Percentiles rank a stretch among this genome's conserved stretches.
These are phyloP conservation scores for Scaptomyza montana DNA, from an alignment of 1,140 invertebrate genomes.

Conservation along the genomic window DNA sequence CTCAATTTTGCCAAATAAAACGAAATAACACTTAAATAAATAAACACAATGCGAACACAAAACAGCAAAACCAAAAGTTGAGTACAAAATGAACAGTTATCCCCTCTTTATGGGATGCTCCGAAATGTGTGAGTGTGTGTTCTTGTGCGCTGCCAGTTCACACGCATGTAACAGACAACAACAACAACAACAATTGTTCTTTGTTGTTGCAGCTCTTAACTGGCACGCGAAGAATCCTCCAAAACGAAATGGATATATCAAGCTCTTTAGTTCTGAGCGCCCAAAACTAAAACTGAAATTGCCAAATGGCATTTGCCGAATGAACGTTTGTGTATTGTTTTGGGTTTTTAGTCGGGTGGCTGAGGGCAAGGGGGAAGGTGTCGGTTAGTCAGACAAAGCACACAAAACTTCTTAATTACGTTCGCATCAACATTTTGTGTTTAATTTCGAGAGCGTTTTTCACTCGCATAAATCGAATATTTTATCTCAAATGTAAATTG, in stretches of 20 bases:
- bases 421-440: constrained; percentile 13
- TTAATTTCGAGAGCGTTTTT: constrained; percentile 27
- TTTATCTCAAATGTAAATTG: constrained; percentile 12
- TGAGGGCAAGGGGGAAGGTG: constrained; percentile 1
- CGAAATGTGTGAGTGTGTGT: constrained; percentile 25
- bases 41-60: constrained; percentile 74
- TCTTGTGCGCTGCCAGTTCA: constrained; percentile 58
- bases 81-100: constrained; percentile 40
- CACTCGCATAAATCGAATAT: constrained; percentile 10
- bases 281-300: constrained; percentile 49
- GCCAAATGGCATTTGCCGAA: constrained; percentile 60
- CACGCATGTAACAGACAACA: constrained; percentile 75
- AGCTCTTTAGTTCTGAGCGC: constrained; percentile 45
- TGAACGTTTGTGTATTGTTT: constrained; percentile 15
- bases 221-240: constrained; percentile 79
- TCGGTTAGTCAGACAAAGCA: constrained; percentile 21
- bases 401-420: constrained; percentile 23
- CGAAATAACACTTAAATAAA: constrained; percentile 82
- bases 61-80: constrained; percentile 55
- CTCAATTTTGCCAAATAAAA: constrained; percentile 72
- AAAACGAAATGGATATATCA: constrained; percentile 76
- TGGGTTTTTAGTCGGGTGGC: constrained; percentile 4
- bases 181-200: constrained; percentile 49
- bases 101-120: constrained; percentile 12
- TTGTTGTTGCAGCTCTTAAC: constrained; percentile 76